These are phyloP conservation scores for Ondatra zibethicus DNA, from an alignment of 2,113 vertebrate species.

Conservation along the genomic window DNA sequence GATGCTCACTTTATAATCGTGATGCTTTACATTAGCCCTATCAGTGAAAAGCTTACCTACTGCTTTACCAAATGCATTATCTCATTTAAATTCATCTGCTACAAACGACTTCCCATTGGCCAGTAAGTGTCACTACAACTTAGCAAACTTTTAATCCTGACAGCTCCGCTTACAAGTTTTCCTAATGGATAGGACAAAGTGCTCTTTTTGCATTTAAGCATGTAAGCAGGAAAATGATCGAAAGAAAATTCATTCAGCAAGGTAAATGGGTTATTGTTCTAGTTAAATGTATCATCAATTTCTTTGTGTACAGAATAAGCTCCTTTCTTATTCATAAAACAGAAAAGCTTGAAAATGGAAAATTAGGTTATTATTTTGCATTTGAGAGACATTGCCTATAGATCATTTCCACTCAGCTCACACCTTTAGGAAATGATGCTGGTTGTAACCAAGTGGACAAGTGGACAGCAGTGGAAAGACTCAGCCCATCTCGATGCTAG, in stretches of 20 bases:
- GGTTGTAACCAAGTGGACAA: rapidly evolving
- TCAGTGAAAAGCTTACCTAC: neutral
- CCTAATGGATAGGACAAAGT: neutral
- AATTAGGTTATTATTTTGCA: neutral
- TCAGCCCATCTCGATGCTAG: rapidly evolving
- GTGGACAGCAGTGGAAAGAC: rapidly evolving
- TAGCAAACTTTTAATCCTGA: neutral
- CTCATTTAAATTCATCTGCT: slow-evolving; percentile 50
- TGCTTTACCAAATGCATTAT: slow-evolving; percentile 42
- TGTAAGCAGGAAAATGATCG: neutral
- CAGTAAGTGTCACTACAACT: neutral
- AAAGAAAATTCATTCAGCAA: neutral
- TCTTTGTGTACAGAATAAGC: neutral
- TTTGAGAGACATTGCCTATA: neutral
- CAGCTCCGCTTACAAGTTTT: neutral
- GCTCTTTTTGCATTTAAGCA: neutral
- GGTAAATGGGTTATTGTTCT: neutral
- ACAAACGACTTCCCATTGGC: neutral
- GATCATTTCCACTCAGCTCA: rapidly evolving
- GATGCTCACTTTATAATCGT: neutral
- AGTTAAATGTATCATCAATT: neutral
- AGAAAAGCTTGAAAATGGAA: neutral
- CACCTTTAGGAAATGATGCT: neutral
- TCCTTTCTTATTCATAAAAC: neutral
- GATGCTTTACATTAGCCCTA: neutral